Conservation (phyloP, 2,113 vertebrate species). For the Axis porcinus region DNA sequence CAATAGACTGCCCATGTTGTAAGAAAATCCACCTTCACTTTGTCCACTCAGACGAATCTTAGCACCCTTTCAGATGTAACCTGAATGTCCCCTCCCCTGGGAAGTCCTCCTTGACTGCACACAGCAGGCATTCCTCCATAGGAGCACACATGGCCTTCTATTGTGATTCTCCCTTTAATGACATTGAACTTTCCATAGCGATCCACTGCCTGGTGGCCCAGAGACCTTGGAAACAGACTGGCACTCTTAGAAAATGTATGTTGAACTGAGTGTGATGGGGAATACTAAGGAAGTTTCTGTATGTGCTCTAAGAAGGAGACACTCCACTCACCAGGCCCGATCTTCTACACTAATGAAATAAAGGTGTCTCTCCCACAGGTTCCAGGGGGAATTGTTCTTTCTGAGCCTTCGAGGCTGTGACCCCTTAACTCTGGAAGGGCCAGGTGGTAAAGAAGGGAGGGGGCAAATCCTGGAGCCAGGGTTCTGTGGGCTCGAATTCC, state of each 20-base stretch:
- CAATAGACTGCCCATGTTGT: neutral
- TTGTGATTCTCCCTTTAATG: neutral
- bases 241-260: neutral
- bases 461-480: neutral
- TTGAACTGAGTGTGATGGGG: neutral
- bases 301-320: neutral
- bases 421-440: neutral
- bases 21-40: neutral
- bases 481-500: neutral
- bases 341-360: neutral
- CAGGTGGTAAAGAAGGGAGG: rapidly evolving
- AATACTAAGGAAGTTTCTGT: neutral
- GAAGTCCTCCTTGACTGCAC: neutral
- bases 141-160: neutral
- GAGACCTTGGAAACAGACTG: neutral
- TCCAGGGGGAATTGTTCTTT: neutral
- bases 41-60: neutral
- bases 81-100: neutral
- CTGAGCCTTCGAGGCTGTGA: neutral
- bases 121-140: neutral
- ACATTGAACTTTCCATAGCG: neutral
- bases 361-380: neutral
- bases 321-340: rapidly evolving
- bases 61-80: neutral
- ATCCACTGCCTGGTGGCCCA: neutral